Evolutionary conservation across 2,797 vertebrate species (phyloP), one percentile per base, ranked within the genome.

Genomic region (Falco rusticolus): DNA sequence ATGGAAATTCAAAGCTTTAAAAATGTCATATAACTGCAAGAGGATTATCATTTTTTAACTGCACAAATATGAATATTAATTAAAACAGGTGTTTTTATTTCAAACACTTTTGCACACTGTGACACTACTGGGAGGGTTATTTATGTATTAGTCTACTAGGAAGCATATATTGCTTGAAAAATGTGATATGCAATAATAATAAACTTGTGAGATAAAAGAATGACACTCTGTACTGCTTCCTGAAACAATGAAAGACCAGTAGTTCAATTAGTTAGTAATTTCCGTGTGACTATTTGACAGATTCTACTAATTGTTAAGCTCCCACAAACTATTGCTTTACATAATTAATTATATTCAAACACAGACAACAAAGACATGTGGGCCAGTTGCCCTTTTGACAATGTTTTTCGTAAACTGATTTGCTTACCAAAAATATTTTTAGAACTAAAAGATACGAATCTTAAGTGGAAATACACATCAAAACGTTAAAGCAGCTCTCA

Each of bases 261-360:
- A 98, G 95, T 98, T 99, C 99, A 99, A 99, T 99, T 99, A 99
- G 98, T 98, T 98, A 97, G 98, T 98, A 98, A 99, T 99, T 98
- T 99, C 98, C 96, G 87, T 98, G 98, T 98, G 98, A 99, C 98
- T 99, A 98, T 98, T 98, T 99, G 99, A 99, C 98, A 99, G 98
- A 98, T 98, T 98, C 97, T 98, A 98, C 98, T 99, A 99, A 99
- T 99, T 99, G 99, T 99, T 99, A 98, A 99, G 99, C 98, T 98
- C 97, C 98, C 97, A 98, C 98, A 98, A 98, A 99, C 98, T 98
- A 99, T 98, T 99, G 98, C 98, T 99, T 98, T 96, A 98, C 98
- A 98, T 98, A 99, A 99, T 99, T 99, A 99, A 99, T 99, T 99
- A 99, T 98, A 98, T 98, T 97, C 97, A 97, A 97, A 97, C 76